Conservation (phyloP, 2,797 vertebrate species). For the Gymnopithys bicolor region DNA sequence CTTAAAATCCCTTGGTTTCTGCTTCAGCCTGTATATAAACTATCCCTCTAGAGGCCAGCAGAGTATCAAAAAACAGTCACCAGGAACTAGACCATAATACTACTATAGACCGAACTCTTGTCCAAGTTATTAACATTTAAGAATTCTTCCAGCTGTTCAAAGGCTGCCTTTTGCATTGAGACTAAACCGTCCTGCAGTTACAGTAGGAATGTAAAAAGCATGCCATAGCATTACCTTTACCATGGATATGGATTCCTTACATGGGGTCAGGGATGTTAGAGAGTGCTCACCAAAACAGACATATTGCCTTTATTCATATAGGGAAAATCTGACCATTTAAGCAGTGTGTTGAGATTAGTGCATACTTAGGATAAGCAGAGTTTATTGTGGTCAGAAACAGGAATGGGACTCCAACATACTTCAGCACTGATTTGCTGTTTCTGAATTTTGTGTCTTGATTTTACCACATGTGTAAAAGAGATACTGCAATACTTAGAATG, state of each 20-base stretch:
- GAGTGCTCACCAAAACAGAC: neutral
- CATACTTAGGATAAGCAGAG: neutral
- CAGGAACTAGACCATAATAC: neutral
- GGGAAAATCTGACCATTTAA: neutral
- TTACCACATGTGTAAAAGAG: neutral
- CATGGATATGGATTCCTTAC: neutral
- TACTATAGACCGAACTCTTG: neutral
- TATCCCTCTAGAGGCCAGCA: slow-evolving; percentile 77
- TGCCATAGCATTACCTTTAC: neutral
- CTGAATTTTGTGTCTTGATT: neutral
- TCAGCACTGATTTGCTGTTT: neutral
- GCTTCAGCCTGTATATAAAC: slow-evolving; percentile 15
- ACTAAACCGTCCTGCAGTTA: neutral
- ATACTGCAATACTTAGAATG: neutral
- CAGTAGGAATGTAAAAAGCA: neutral
- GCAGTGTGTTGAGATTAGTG: neutral
- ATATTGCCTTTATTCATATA: neutral
- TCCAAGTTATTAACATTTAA: neutral
- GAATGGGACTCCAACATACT: neutral
- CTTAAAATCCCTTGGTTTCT: neutral
- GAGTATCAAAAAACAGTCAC: slow-evolving; percentile 62
- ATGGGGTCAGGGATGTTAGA: neutral
- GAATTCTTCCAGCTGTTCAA: neutral
- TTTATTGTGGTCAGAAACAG: neutral
- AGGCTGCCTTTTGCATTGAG: neutral